These are phyloP conservation scores for Erannis defoliaria DNA, from an alignment of 2,888 invertebrate species.

Conservation along the genomic window DNA sequence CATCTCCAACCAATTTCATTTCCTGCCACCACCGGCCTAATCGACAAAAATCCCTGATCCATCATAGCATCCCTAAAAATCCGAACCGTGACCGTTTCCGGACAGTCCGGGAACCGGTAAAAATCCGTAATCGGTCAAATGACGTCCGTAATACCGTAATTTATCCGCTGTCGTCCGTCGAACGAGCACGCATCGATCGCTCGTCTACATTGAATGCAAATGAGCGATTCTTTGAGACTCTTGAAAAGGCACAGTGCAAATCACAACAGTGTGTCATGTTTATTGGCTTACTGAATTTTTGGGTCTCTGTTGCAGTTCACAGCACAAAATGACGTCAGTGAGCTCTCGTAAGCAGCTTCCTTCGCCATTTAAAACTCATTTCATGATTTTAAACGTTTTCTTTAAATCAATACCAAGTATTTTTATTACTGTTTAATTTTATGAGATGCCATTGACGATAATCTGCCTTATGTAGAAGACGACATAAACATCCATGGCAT, in stretches of 20 bases:
- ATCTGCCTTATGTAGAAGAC: too few relatives aligned
- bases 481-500: too few relatives aligned
- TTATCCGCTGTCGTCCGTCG: constrained; percentile 31
- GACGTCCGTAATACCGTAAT: constrained; percentile 34
- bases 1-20: constrained; percentile 6
- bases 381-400: too few relatives aligned
- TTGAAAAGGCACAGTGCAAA: neutral
- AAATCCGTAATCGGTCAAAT: constrained; percentile 37
- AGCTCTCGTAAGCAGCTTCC: too few relatives aligned
- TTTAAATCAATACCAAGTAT: too few relatives aligned
- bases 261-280: too few relatives aligned
- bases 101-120: constrained; percentile 25
- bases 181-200: constrained; percentile 28
- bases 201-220: constrained; percentile 32
- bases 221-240: constrained; percentile 24
- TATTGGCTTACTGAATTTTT: too few relatives aligned
- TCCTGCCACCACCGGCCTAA: constrained; percentile 5
- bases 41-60: constrained; percentile 20
- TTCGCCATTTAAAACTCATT: too few relatives aligned
- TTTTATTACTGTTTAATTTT: too few relatives aligned
- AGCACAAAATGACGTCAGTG: too few relatives aligned
- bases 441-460: too few relatives aligned
- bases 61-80: constrained; percentile 26
- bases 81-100: constrained; percentile 29
- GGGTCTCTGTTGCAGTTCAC: too few relatives aligned